Percentiles rank a stretch among this genome's conserved stretches.
Conservation (phyloP, 2,797 vertebrate species). For the Spinus pinus region DNA sequence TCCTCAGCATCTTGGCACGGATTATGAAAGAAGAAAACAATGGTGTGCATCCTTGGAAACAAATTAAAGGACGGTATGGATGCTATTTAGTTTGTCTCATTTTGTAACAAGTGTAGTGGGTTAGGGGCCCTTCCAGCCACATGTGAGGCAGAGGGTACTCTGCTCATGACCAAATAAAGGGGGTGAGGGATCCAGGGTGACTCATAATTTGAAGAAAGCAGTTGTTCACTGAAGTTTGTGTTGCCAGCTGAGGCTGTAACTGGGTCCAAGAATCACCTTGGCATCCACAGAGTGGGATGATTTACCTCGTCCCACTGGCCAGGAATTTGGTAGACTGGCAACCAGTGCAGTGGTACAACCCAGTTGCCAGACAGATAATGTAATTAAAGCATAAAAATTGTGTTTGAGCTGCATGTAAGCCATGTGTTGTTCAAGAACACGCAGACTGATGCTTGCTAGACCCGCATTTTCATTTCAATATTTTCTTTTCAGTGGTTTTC, state of each 20-base stretch:
- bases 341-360: not conserved
- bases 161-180: not conserved
- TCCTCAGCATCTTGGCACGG: constrained; percentile 88
- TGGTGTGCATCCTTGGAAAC: constrained; percentile 89
- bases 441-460: not conserved
- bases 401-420: not conserved
- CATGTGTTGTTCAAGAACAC: not conserved
- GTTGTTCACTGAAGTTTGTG: not conserved
- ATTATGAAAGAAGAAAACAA: constrained; percentile 83
- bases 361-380: not conserved
- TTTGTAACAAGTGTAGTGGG: not conserved
- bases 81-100: not conserved
- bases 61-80: constrained; percentile 95
- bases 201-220: not conserved
- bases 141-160: accelerated
- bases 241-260: not conserved
- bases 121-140: not conserved
- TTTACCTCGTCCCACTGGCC: not conserved
- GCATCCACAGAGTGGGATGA: not conserved
- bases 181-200: not conserved
- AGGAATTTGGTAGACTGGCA: constrained; percentile 13
- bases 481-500: not conserved
- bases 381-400: constrained; percentile 7
- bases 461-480: not conserved
- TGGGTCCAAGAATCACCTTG: constrained; percentile 10